Percentiles rank a stretch among this genome's conserved stretches.
phyloP scores from a whole-genome alignment of 53 echinoderm and acorn worm genomes.

The Temnopleurus reevesii region DNA sequence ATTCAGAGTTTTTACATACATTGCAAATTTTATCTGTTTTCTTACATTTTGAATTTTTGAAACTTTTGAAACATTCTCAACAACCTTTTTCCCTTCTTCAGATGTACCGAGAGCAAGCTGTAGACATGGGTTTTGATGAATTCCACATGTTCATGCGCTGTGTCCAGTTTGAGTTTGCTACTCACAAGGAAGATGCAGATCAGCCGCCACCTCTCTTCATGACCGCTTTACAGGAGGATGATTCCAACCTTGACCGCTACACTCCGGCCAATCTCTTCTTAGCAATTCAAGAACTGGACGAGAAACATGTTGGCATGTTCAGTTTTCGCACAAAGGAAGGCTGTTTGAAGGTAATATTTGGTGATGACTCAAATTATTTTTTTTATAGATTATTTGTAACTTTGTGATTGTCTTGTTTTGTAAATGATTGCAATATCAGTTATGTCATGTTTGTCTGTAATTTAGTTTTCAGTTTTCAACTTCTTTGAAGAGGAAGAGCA shows the following conservation, averaged over 20 bases:
- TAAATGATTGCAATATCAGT: no score
- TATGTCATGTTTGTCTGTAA: no score
- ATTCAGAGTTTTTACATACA: no score
- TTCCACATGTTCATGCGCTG: slow-evolving; percentile 92
- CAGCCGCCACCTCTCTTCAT: slow-evolving; percentile 98
- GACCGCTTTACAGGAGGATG: slow-evolving; percentile 95
- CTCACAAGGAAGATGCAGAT: slow-evolving; percentile 89
- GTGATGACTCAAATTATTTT: no score
- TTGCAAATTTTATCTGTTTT: no score
- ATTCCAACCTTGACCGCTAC: slow-evolving; percentile 91
- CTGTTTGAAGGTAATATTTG: slow-evolving; percentile 92
- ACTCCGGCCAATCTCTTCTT: slow-evolving; percentile 74
- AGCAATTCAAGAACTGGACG: slow-evolving; percentile 94
- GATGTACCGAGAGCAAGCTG: slow-evolving; percentile 90
- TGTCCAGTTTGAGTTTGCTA: slow-evolving; percentile 99
- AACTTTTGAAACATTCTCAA: no score
- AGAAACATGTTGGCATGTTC: slow-evolving; percentile 91
- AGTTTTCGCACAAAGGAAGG: slow-evolving; percentile 93
- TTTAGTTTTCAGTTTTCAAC: no score
- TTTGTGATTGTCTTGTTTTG: no score
- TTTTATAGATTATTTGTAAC: no score
- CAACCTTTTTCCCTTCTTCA: not conserved
- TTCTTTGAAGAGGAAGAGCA: no score
- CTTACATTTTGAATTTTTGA: no score
- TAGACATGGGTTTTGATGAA: slow-evolving; percentile 96